A percentile compares a stretch with the other conserved stretches of the same genome.
phyloP scores from a whole-genome alignment of 2,888 invertebrate species.

The Temnothorax rugatulus region DNA sequence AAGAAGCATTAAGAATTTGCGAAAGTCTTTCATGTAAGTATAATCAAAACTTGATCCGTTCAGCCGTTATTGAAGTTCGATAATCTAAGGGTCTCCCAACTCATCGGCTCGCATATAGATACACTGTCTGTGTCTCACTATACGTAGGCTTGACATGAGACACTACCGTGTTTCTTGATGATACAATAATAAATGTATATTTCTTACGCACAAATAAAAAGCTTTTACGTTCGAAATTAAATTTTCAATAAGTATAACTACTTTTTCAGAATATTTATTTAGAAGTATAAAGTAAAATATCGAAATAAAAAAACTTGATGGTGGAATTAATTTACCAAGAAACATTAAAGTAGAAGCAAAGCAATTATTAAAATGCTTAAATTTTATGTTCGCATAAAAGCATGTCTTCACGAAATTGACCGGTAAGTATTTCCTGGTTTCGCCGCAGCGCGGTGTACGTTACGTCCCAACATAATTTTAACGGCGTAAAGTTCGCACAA shows the following conservation, averaged over 20 bases:
- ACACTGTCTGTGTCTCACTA: no score
- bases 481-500: conserved; percentile 73
- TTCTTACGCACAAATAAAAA: not conserved
- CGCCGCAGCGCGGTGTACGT: conserved; percentile 30
- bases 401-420: conserved; percentile 23
- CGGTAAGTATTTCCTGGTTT: conserved; percentile 21
- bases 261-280: not conserved
- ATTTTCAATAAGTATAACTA: not conserved
- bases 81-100: no score
- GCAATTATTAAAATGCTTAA: not conserved
- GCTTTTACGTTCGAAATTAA: not conserved
- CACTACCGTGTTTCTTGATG: no score
- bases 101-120: no score
- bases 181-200: not conserved
- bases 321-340: not conserved
- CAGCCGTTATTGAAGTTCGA: no score
- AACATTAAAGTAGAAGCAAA: not conserved
- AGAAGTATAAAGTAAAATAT: not conserved
- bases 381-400: not conserved
- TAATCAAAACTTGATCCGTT: not conserved
- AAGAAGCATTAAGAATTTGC: not conserved
- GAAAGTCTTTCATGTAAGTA: not conserved
- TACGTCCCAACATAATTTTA: conserved; percentile 65
- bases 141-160: no score
- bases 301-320: not conserved